Evolutionary conservation across 2,888 invertebrate species (phyloP).

Genomic region (Choristoneura rosaceana): DNA sequence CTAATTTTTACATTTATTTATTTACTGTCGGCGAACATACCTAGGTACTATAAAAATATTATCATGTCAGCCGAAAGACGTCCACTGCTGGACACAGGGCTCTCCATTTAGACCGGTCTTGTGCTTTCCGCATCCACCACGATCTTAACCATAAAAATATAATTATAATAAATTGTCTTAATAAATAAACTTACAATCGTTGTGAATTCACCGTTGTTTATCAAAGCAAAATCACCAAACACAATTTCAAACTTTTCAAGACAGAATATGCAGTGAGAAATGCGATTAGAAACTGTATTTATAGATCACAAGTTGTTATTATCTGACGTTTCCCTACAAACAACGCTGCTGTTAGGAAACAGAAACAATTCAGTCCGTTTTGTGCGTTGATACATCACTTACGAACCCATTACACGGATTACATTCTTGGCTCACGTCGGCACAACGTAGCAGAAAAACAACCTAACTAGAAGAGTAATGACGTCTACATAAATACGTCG

Average conservation of each 20-base stretch:
- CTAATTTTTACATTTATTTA: too few relatives aligned
- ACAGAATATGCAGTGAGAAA: neutral
- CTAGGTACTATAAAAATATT: too few relatives aligned
- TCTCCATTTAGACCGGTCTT: too few relatives aligned
- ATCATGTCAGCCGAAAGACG: too few relatives aligned
- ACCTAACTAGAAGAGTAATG: conserved; percentile 59
- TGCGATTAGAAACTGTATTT: conserved; percentile 5
- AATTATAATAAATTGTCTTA: too few relatives aligned
- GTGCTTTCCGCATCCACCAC: too few relatives aligned
- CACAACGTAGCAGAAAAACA: conserved; percentile 60
- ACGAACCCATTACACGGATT: conserved; percentile 71
- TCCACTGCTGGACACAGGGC: too few relatives aligned
- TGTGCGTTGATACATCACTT: conserved; percentile 63
- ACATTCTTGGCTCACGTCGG: conserved; percentile 70
- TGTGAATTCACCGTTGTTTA: neutral
- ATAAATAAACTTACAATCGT: neutral
- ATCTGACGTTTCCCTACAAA: conserved; percentile 8
- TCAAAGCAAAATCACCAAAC: neutral
- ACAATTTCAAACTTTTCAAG: neutral
- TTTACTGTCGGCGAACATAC: too few relatives aligned
- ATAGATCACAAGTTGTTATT: conserved; percentile 18
- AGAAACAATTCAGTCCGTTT: conserved; percentile 42
- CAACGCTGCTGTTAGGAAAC: conserved; percentile 25
- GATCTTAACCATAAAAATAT: too few relatives aligned
- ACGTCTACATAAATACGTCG: conserved; percentile 43